phyloP scores from a whole-genome alignment of 2,888 invertebrate genomes.

The Calephelis perditalis region DNA sequence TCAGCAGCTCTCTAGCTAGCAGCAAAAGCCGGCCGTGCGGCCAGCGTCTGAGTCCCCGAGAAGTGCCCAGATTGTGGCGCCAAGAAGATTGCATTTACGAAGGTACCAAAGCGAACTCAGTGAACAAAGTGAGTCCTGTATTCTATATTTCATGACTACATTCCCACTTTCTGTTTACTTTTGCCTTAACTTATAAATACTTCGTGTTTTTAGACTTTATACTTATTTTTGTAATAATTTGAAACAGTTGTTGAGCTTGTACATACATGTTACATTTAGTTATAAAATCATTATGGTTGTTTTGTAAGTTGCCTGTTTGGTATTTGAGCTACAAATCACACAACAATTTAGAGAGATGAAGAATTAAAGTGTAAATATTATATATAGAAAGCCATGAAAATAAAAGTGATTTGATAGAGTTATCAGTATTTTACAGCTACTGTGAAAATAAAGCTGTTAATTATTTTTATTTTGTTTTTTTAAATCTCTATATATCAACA shows the following conservation, averaged over 20 bases:
- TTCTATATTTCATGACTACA: constrained; percentile 44
- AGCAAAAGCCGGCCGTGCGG: constrained; percentile 59
- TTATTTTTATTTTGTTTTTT: constrained; percentile 11
- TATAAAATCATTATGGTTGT: constrained; percentile 51
- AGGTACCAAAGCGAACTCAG: constrained; percentile 62
- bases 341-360: constrained; percentile 21
- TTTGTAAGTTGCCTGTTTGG: constrained; percentile 41
- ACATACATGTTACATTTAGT: constrained; percentile 48
- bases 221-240: constrained; percentile 60
- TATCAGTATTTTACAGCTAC: constrained; percentile 8
- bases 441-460: constrained; percentile 12
- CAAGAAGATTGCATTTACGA: constrained; percentile 51
- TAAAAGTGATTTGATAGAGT: neutral
- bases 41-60: constrained; percentile 62
- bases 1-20: constrained; percentile 84
- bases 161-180: constrained; percentile 46
- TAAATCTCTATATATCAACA: neutral
- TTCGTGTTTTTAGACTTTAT: constrained; percentile 63
- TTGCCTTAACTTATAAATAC: constrained; percentile 43
- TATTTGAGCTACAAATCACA: constrained; percentile 36
- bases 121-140: constrained; percentile 45
- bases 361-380: constrained; percentile 17
- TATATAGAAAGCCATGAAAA: constrained; percentile 12
- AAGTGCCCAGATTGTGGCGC: constrained; percentile 38
- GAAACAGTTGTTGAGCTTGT: constrained; percentile 47